These are phyloP conservation scores for Zaprionus ghesquierei DNA, from an alignment of 1,140 invertebrate genomes.

Conservation along the genomic window DNA sequence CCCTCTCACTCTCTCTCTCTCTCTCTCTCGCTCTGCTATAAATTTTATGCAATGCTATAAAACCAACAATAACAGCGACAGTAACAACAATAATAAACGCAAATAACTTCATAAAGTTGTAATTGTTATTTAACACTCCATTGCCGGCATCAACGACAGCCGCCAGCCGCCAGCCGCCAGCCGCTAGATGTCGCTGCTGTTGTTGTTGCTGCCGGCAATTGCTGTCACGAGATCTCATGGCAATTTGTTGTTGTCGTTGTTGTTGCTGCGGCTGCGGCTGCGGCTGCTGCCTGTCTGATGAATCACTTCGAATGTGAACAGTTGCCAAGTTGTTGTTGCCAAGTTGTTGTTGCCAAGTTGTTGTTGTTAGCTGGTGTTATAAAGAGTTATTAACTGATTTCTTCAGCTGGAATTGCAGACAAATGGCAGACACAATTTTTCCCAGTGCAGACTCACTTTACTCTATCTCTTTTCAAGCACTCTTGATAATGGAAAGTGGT, in stretches of 20 bases:
- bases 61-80: conserved; percentile 13
- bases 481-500: neutral
- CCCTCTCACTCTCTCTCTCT: neutral
- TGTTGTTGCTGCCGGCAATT: conserved; percentile 38
- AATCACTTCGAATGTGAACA: conserved; percentile 36
- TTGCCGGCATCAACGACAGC: too few species aligned
- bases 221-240: conserved; percentile 55
- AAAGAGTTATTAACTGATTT: conserved; percentile 74
- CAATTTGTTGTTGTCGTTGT: conserved; percentile 16
- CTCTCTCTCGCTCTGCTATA: neutral
- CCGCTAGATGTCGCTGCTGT: conserved; percentile 68
- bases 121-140: conserved; percentile 73
- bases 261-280: conserved; percentile 20
- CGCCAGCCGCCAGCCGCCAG: too few species aligned
- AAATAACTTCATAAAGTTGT: conserved; percentile 67
- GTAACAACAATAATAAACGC: conserved; percentile 36
- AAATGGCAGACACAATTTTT: conserved; percentile 53
- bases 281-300: conserved; percentile 19
- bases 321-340: conserved; percentile 29
- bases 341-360: conserved; percentile 45
- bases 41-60: conserved; percentile 29
- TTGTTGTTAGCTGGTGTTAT: conserved; percentile 53
- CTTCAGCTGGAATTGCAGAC: conserved; percentile 62
- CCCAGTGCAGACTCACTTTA: neutral
- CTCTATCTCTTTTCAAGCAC: neutral